These are phyloP conservation scores for Pachycephala philippinensis DNA, from an alignment of 2,113 vertebrate species.

Conservation along the genomic window DNA sequence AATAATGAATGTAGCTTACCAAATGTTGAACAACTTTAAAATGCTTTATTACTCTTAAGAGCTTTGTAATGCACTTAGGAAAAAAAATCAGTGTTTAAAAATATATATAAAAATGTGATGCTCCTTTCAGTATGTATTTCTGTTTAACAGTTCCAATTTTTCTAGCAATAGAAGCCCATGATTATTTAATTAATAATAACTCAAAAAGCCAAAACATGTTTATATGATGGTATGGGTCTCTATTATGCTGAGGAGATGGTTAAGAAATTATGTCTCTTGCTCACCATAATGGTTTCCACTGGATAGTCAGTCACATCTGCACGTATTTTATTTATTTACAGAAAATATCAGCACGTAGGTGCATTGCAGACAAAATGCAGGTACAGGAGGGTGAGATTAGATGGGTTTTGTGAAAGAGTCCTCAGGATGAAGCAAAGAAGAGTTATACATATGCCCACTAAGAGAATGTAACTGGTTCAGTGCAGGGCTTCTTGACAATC, in stretches of 20 bases:
- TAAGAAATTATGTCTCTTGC: not conserved
- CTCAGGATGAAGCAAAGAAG: not conserved
- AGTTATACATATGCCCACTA: not conserved
- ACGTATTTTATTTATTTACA: not conserved
- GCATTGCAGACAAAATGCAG: not conserved
- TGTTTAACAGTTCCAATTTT: not conserved
- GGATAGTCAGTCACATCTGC: not conserved
- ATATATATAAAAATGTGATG: not conserved
- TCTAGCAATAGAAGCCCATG: not conserved
- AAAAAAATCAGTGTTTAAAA: not conserved
- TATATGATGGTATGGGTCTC: not conserved
- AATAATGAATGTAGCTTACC: slow-evolving; percentile 38
- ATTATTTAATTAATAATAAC: not conserved
- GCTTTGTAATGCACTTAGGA: not conserved
- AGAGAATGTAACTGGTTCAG: not conserved
- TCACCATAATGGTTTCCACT: not conserved
- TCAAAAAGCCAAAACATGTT: not conserved
- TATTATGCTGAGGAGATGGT: not conserved
- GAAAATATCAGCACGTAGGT: not conserved
- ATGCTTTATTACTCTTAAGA: not conserved
- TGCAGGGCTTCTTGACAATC: not conserved
- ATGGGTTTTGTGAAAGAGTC: not conserved
- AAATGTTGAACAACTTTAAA: not conserved
- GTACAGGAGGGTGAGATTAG: not conserved
- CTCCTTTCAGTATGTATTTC: not conserved